Evolutionary conservation across 2,888 invertebrate genomes (phyloP).

Genomic region (Trachelus tabidus): DNA sequence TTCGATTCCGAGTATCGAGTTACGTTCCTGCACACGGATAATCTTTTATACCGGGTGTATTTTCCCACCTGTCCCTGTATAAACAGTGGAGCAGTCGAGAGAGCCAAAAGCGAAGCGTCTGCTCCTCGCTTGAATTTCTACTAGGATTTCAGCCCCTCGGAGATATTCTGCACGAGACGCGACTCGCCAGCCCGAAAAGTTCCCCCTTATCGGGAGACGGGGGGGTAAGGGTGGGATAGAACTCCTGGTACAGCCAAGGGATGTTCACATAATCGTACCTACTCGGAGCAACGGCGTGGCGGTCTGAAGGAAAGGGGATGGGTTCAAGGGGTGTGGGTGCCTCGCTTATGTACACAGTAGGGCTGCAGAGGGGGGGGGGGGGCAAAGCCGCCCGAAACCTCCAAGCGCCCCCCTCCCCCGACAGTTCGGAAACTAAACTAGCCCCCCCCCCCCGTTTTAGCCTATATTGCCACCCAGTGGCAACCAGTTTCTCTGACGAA

Average conservation of each 20-base stretch:
- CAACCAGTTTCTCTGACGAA: neutral
- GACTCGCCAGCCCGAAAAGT: neutral
- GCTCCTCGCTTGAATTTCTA: too few species aligned
- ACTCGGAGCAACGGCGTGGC: neutral
- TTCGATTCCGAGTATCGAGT: neutral
- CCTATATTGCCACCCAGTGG: neutral
- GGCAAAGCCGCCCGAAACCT: neutral
- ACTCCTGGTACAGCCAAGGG: neutral
- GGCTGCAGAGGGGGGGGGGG: too few species aligned
- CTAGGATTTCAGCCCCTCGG: neutral
- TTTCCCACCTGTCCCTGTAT: neutral
- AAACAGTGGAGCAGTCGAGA: neutral
- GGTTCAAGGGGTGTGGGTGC: neutral
- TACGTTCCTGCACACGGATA: neutral
- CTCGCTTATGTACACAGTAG: neutral
- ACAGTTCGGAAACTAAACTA: neutral
- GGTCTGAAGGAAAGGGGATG: neutral
- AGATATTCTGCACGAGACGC: neutral
- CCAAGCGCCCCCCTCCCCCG: neutral
- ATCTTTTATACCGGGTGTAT: neutral
- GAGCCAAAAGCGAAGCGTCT: too few species aligned
- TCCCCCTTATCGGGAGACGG: neutral
- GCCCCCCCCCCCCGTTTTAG: neutral
- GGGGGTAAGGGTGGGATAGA: neutral
- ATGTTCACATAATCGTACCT: neutral